Evolutionary conservation across 2,113 vertebrate genomes (phyloP).

Genomic region (Bubalus kerabau): DNA sequence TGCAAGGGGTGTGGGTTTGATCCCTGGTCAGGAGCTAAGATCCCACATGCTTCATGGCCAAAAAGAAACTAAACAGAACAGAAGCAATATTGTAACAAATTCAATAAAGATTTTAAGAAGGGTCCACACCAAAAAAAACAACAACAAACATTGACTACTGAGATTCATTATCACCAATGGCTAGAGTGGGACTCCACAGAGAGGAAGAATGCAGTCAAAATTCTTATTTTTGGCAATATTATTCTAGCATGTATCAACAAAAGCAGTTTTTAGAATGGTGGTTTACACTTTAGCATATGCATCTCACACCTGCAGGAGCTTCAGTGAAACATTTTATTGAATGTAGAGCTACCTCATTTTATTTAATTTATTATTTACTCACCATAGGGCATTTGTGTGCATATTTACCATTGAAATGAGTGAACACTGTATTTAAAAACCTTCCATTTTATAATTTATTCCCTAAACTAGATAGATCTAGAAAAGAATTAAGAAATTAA

Average conservation of each 20-base stretch:
- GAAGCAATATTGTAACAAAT: not conserved
- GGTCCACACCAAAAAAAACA: not conserved
- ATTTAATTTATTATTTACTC: not conserved
- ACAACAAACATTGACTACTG: not conserved
- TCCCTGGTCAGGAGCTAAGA: not conserved
- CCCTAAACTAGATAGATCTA: not conserved
- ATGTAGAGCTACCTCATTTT: not conserved
- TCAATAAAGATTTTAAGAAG: not conserved
- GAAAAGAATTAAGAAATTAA: not conserved
- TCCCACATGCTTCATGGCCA: not conserved
- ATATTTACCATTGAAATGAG: not conserved
- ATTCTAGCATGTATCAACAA: not conserved
- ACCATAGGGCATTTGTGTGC: not conserved
- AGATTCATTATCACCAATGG: not conserved
- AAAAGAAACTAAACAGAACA: not conserved
- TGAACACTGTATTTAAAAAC: not conserved
- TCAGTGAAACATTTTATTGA: not conserved
- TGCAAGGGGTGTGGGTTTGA: not conserved
- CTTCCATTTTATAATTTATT: not conserved
- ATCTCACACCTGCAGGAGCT: not conserved
- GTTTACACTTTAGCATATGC: not conserved
- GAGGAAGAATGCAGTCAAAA: not conserved
- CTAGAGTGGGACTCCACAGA: not conserved
- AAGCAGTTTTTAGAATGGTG: not conserved
- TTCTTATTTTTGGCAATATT: not conserved